These are phyloP conservation scores for Elysia crispata DNA, from an alignment of 2,888 invertebrate genomes.

Conservation along the genomic window DNA sequence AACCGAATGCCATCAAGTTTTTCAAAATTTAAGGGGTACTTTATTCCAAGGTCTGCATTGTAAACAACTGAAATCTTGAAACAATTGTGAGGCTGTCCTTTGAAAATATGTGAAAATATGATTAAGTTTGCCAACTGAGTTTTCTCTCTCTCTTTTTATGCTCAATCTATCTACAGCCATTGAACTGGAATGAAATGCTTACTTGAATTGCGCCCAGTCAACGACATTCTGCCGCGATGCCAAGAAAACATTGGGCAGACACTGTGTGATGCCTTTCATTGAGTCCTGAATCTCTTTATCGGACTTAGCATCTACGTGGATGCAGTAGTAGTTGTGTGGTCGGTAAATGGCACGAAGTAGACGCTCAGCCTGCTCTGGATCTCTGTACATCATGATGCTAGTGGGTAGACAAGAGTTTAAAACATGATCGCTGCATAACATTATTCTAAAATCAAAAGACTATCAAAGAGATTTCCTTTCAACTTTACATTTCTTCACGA, in stretches of 20 bases:
- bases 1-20: no score
- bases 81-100: no score
- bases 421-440: no score
- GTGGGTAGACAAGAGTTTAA: neutral
- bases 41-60: no score
- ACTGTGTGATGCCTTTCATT: slow-evolving; percentile 47
- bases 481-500: no score
- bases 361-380: slow-evolving; percentile 49
- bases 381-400: slow-evolving; percentile 55
- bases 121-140: no score
- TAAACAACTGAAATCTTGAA: no score
- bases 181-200: neutral
- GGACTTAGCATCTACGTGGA: slow-evolving; percentile 51
- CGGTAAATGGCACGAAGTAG: slow-evolving; percentile 51
- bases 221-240: slow-evolving; percentile 47
- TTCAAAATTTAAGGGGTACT: no score
- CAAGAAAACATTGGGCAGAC: slow-evolving; percentile 48
- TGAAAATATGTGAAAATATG: no score
- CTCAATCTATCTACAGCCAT: neutral
- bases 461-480: no score
- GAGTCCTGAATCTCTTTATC: slow-evolving; percentile 45
- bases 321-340: slow-evolving; percentile 52
- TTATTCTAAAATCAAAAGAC: no score
- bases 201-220: slow-evolving; percentile 46
- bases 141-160: neutral